Evolutionary conservation across 2,888 invertebrate species (phyloP).

Genomic region (Thyatira batis): DNA sequence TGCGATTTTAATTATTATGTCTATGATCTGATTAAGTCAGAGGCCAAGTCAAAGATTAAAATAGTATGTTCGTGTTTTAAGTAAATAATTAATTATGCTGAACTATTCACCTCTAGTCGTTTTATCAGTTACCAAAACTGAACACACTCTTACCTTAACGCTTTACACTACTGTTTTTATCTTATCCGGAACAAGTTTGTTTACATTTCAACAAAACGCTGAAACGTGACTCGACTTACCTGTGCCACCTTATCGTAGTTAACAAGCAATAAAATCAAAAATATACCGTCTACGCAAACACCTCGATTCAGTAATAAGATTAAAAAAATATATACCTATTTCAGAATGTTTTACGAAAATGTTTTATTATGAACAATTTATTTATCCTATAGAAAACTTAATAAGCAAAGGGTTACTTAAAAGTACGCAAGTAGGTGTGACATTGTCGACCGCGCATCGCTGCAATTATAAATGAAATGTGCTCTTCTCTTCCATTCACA

Average conservation of each 20-base stretch:
- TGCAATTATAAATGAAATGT: constrained; percentile 82
- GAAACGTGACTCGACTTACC: constrained; percentile 75
- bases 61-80: not conserved
- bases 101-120: constrained; percentile 19
- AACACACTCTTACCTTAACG: constrained; percentile 30
- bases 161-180: constrained; percentile 65
- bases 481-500: constrained; percentile 81
- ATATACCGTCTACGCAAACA: constrained; percentile 53
- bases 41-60: constrained; percentile 13
- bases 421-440: constrained; percentile 66
- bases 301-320: constrained; percentile 5
- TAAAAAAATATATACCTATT: not conserved
- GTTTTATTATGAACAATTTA: constrained; percentile 11
- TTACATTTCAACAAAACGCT: constrained; percentile 78
- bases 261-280: constrained; percentile 74
- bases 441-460: constrained; percentile 77
- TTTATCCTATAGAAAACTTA: constrained; percentile 45
- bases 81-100: not conserved
- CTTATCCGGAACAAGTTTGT: constrained; percentile 81
- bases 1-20: not conserved
- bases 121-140: constrained; percentile 55
- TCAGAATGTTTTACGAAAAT: constrained; percentile 12
- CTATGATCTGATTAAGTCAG: not conserved
- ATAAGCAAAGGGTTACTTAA: constrained; percentile 60
- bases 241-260: constrained; percentile 72